Conservation (phyloP, 2,797 vertebrate genomes). For the Peromyscus attwateri region DNA sequence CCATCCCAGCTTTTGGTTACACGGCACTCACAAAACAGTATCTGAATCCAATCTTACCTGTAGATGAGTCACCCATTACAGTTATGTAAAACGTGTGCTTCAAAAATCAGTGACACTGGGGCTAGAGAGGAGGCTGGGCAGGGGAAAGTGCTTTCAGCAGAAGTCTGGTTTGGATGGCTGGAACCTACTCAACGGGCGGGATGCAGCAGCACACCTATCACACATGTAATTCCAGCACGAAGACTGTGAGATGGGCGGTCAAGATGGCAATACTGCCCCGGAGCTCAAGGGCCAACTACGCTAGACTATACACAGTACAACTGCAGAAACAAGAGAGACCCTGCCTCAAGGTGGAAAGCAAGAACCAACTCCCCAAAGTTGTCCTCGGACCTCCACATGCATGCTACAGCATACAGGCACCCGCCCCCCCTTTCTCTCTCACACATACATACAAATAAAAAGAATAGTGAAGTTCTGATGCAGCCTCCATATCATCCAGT, state of each 20-base stretch:
- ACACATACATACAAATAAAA: background rate
- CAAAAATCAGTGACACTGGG: background rate
- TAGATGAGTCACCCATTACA: background rate
- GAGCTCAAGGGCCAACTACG: background rate
- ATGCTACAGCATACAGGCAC: background rate
- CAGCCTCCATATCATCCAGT: background rate
- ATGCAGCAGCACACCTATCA: background rate
- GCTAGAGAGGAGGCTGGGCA: background rate
- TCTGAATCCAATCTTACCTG: slow-evolving; percentile 34
- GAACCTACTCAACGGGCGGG: no score
- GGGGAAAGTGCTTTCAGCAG: background rate
- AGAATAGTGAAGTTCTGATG: background rate
- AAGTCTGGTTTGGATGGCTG: no score
- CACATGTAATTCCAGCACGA: background rate
- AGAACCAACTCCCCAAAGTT: background rate
- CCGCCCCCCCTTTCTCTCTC: no score
- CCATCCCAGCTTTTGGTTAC: slow-evolving; percentile 9
- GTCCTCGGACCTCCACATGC: background rate
- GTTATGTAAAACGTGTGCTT: background rate
- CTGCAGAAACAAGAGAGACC: background rate
- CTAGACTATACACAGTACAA: background rate
- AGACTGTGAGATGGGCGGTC: background rate
- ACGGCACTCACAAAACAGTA: slow-evolving; percentile 42
- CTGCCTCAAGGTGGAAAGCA: background rate
- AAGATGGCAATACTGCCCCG: background rate